Evolutionary conservation across 2,888 invertebrate species (phyloP).

Genomic region (Parnassius mnemosyne): DNA sequence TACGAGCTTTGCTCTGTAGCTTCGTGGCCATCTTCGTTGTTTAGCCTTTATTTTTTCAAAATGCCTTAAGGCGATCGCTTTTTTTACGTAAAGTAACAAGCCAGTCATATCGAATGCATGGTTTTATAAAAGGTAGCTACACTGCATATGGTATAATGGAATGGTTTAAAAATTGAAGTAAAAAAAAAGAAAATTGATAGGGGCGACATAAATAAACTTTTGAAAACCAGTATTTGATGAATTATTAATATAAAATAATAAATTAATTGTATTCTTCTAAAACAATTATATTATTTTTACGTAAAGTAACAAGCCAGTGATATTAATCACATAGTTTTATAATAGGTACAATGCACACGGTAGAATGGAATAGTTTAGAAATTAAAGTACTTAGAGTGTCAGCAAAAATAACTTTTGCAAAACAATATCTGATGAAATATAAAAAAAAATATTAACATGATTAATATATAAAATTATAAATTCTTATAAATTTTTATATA

Average conservation of each 20-base stretch:
- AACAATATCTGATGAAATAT: too few relatives aligned
- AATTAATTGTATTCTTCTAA: too few relatives aligned
- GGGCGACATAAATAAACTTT: not conserved
- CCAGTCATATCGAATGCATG: not conserved
- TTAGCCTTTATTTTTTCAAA: conserved; percentile 15
- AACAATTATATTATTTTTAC: conserved; percentile 2
- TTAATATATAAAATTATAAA: too few relatives aligned
- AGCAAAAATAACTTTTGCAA: not conserved
- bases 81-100: conserved; percentile 1
- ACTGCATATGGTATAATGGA: too few relatives aligned
- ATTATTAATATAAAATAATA: too few relatives aligned
- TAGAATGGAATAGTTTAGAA: not conserved
- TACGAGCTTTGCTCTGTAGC: conserved; percentile 23
- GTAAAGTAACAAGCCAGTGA: conserved; percentile 1
- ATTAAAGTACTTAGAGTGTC: not conserved
- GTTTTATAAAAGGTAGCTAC: not conserved
- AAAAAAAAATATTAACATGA: too few relatives aligned
- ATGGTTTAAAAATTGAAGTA: not conserved
- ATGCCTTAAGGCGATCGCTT: not conserved
- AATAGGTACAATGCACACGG: too few relatives aligned
- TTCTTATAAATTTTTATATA: too few relatives aligned
- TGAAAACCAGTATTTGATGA: too few relatives aligned
- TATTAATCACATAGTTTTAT: not conserved
- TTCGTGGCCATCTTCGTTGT: conserved; percentile 25
- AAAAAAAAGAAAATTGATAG: too few relatives aligned